Conservation (phyloP, 2,113 vertebrate genomes). For the Parotia lawesii region DNA sequence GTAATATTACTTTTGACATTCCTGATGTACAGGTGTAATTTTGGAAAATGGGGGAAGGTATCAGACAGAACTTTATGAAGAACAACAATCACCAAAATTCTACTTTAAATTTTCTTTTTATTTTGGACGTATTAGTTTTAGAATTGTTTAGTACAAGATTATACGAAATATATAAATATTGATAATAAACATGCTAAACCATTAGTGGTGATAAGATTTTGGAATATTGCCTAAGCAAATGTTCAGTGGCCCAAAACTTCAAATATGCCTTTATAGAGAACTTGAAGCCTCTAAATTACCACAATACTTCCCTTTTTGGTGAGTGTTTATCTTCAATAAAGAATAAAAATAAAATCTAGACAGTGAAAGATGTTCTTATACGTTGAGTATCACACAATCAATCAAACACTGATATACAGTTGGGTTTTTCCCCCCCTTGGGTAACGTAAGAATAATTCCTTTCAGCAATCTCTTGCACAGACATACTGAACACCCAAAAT, state of each 20-base stretch:
- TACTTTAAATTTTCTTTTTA: conserved; percentile 31
- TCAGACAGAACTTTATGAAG: conserved; percentile 79
- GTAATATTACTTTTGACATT: conserved; percentile 79
- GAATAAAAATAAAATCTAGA: conserved; percentile 74
- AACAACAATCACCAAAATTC: conserved; percentile 79
- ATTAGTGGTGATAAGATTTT: conserved; percentile 42
- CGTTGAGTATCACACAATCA: conserved; percentile 81
- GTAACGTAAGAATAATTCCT: conserved; percentile 69
- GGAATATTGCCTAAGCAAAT: conserved; percentile 53
- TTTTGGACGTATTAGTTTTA: conserved; percentile 31
- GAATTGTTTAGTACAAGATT: conserved; percentile 60
- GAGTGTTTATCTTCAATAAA: conserved; percentile 84
- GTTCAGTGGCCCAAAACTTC: conserved; percentile 48
- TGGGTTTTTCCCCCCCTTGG: conserved; percentile 46
- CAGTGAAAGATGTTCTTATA: conserved; percentile 69
- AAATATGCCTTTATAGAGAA: conserved; percentile 34
- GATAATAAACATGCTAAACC: conserved; percentile 44
- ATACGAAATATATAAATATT: conserved; percentile 41
- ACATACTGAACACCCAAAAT: conserved; percentile 63
- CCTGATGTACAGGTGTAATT: conserved; percentile 73
- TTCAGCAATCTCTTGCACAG: conserved; percentile 68
- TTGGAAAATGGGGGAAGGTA: conserved; percentile 73
- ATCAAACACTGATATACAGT: conserved; percentile 73
- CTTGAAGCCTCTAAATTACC: conserved; percentile 29
- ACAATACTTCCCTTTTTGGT: conserved; percentile 67